phyloP scores from a whole-genome alignment of 2,888 invertebrate species.

The Thecocarcelia acutangulata region DNA sequence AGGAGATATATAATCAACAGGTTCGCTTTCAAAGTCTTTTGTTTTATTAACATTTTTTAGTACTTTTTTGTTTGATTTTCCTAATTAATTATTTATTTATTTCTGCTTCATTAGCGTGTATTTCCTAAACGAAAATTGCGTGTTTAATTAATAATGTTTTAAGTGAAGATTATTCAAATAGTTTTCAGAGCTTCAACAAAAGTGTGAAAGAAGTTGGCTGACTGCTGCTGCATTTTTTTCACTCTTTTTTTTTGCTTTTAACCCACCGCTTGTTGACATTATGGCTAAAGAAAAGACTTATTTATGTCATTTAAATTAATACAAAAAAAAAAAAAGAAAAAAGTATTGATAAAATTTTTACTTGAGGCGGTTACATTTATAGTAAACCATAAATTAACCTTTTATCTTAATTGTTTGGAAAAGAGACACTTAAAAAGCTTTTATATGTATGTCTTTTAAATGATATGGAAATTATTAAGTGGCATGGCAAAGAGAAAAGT shows the following conservation, averaged over 20 bases:
- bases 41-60: neutral
- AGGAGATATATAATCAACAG: too few relatives aligned
- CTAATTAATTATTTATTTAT: conserved; percentile 48
- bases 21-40: conserved; percentile 17
- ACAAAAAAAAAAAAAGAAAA: neutral
- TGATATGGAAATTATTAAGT: conserved; percentile 50
- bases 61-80: neutral
- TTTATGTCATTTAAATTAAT: conserved; percentile 41
- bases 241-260: neutral
- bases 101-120: conserved; percentile 7
- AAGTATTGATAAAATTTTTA: conserved; percentile 41
- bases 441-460: conserved; percentile 56
- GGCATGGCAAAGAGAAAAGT: conserved; percentile 36
- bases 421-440: conserved; percentile 69
- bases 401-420: conserved; percentile 68
- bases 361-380: conserved; percentile 41
- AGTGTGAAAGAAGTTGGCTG: conserved; percentile 41
- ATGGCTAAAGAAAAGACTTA: neutral
- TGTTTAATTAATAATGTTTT: conserved; percentile 52
- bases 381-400: conserved; percentile 66
- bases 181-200: neutral
- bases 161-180: conserved; percentile 23
- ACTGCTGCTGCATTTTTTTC: neutral
- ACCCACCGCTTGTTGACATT: conserved; percentile 5
- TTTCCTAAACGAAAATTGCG: conserved; percentile 31